Evolutionary conservation across 2,888 invertebrate species (phyloP).

Genomic region (Euphydryas editha): DNA sequence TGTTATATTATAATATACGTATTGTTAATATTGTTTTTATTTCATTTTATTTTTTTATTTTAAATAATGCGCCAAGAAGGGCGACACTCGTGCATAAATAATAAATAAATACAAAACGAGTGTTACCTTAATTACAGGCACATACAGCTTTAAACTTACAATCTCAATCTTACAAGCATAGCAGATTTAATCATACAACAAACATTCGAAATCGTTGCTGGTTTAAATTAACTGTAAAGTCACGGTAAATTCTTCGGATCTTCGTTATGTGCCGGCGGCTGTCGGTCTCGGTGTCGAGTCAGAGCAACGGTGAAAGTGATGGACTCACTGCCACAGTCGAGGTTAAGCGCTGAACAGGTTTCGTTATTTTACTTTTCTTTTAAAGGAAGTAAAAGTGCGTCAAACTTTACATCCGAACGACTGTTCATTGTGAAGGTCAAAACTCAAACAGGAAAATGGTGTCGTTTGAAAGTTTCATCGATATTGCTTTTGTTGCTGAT

Average conservation of each 20-base stretch:
- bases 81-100: no score
- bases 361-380: slow-evolving; percentile 64
- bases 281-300: slow-evolving; percentile 33
- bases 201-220: slow-evolving; percentile 31
- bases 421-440: slow-evolving; percentile 30
- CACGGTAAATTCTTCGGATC: slow-evolving; percentile 27
- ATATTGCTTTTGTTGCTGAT: slow-evolving; percentile 13
- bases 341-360: slow-evolving; percentile 73
- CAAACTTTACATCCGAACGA: slow-evolving; percentile 26
- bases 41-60: no score
- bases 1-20: no score
- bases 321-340: slow-evolving; percentile 60
- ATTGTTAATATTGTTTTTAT: not conserved
- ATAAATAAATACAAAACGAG: no score
- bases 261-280: slow-evolving; percentile 18
- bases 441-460: slow-evolving; percentile 16
- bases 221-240: slow-evolving; percentile 32
- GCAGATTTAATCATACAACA: not conserved
- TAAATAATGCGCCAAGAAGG: no score
- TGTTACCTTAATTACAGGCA: no score
- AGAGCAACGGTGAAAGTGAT: slow-evolving; percentile 67
- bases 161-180: no score
- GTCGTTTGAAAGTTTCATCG: slow-evolving; percentile 19
- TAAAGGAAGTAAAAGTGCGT: slow-evolving; percentile 69
- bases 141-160: no score